Evolutionary conservation across 2,113 vertebrate genomes (phyloP).

Genomic region (Otis tarda): DNA sequence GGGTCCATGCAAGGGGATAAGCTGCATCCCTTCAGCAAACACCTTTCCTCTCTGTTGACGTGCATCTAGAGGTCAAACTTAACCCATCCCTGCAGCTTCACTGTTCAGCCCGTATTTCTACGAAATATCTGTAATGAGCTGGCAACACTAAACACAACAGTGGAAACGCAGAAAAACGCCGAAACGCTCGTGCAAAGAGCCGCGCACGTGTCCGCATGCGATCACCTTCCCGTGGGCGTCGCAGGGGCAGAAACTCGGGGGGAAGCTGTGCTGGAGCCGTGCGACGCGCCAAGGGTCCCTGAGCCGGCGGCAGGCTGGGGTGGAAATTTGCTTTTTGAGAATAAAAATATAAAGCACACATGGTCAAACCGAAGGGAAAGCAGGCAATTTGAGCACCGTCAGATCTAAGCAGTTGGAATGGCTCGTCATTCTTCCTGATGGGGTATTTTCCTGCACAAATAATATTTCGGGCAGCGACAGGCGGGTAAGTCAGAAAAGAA

Average conservation of each 20-base stretch:
- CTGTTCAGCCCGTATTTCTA: not conserved
- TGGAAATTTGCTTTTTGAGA: not conserved
- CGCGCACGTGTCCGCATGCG: accelerated
- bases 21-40: not conserved
- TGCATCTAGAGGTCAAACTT: too few relatives aligned
- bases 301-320: not conserved
- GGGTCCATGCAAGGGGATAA: not conserved
- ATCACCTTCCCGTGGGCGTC: not conserved
- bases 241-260: not conserved
- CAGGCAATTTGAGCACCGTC: accelerated
- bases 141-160: not conserved
- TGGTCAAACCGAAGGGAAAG: not conserved
- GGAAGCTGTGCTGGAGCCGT: not conserved
- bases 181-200: too few relatives aligned
- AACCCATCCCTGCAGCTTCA: not conserved
- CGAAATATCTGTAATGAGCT: not conserved
- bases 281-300: not conserved
- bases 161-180: not conserved
- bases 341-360: not conserved
- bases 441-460: not conserved
- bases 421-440: not conserved
- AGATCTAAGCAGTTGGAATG: not conserved
- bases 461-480: not conserved
- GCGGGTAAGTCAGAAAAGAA: too few relatives aligned
- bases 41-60: not conserved